phyloP scores from a whole-genome alignment of 1,140 invertebrate species.

The Steinernema khuongi region DNA sequence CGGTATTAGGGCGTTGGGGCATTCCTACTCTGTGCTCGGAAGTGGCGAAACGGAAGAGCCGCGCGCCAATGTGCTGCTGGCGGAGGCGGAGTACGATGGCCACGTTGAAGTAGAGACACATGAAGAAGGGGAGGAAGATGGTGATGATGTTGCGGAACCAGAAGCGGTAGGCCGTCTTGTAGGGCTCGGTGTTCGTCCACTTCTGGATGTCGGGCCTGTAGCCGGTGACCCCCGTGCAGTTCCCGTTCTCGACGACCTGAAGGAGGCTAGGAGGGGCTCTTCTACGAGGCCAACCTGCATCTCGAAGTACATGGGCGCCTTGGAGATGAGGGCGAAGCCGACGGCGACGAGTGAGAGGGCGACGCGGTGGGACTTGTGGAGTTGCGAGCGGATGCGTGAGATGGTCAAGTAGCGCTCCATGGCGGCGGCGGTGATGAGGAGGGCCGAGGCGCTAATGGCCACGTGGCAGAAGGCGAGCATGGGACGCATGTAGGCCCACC shows the following conservation, averaged over 20 bases:
- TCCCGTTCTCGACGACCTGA: conserved; percentile 47
- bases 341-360: conserved; percentile 31
- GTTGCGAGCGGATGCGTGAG: conserved; percentile 46
- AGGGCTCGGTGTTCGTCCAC: conserved; percentile 46
- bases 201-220: conserved; percentile 33
- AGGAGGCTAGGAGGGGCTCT: too few species aligned
- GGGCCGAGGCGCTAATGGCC: conserved; percentile 49
- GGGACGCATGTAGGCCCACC: conserved; percentile 46
- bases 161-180: conserved; percentile 50
- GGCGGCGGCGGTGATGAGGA: conserved; percentile 48
- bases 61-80: conserved; percentile 47
- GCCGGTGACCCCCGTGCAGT: conserved; percentile 52
- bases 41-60: conserved; percentile 51
- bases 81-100: conserved; percentile 45
- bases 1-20: conserved; percentile 20
- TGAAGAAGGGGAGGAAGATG: conserved; percentile 52
- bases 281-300: conserved; percentile 35
- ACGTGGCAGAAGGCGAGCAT: conserved; percentile 46
- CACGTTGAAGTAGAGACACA: conserved; percentile 47
- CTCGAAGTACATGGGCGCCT: conserved; percentile 51
- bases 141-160: conserved; percentile 50
- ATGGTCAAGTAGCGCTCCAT: conserved; percentile 53
- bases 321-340: conserved; percentile 45
- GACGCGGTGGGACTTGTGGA: conserved; percentile 36
- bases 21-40: conserved; percentile 48